A percentile compares a stretch with the other conserved stretches of the same genome.
Evolutionary conservation across 2,113 vertebrate species (phyloP).

Genomic region (Progne subis): DNA sequence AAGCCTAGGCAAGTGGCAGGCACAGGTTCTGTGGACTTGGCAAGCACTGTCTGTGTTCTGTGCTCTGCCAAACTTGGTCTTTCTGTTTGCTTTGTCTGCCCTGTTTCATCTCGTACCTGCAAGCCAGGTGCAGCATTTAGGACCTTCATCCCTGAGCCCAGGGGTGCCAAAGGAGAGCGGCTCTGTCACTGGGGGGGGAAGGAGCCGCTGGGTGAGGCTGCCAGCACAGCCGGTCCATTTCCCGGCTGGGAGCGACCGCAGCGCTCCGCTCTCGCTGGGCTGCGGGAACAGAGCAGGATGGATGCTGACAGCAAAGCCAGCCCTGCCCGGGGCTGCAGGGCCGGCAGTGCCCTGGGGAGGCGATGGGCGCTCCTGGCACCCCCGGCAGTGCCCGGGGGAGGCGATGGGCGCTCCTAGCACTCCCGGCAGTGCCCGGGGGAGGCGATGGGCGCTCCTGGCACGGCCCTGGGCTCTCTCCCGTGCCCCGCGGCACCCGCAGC

Average conservation of each 20-base stretch:
- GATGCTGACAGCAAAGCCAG: too few relatives aligned
- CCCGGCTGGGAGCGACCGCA: too few relatives aligned
- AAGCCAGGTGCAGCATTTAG: fast-evolving
- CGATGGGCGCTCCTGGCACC: too few relatives aligned
- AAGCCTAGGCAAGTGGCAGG: background rate
- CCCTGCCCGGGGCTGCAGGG: too few relatives aligned
- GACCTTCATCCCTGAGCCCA: background rate
- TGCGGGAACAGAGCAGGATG: too few relatives aligned
- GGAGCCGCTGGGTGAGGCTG: background rate
- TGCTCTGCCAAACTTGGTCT: background rate
- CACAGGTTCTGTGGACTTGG: background rate
- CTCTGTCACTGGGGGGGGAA: fast-evolving
- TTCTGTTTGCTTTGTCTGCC: background rate
- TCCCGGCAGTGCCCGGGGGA: too few relatives aligned
- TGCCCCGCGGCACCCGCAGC: background rate
- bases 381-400: too few relatives aligned
- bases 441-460: too few relatives aligned
- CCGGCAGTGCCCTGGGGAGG: too few relatives aligned
- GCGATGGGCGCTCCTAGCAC: too few relatives aligned
- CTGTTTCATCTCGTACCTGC: background rate
- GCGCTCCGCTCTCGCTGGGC: background rate
- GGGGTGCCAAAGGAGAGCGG: background rate
- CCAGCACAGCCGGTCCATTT: background rate
- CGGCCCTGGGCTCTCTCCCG: background rate
- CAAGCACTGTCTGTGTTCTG: background rate